Conservation (phyloP, 2,888 invertebrate species). For the Germaria angustata region DNA sequence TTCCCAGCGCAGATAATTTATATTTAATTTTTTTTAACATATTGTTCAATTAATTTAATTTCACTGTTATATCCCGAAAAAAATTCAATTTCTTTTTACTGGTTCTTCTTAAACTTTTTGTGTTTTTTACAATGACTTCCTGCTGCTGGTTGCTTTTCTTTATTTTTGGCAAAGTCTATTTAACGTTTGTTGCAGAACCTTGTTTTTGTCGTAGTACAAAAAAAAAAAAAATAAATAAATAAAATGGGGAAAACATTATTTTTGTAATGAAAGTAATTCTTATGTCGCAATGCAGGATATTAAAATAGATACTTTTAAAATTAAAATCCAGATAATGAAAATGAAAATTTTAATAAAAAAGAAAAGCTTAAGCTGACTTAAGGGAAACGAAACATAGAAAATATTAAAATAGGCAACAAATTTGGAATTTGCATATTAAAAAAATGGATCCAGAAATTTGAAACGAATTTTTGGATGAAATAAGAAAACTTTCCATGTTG, state of each 20-base stretch:
- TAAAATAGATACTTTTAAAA: slow-evolving; percentile 46
- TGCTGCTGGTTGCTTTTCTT: neutral
- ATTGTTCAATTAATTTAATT: slow-evolving; percentile 31
- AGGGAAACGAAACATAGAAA: no score
- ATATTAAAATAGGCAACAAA: neutral
- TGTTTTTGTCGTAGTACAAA: neutral
- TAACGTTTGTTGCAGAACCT: neutral
- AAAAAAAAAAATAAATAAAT: neutral
- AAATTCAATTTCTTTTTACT: neutral
- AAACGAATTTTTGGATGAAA: no score
- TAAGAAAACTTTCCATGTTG: no score
- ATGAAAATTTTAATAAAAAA: neutral
- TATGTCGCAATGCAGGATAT: slow-evolving; percentile 58
- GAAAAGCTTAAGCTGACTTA: no score
- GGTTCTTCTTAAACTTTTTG: neutral
- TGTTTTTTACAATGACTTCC: slow-evolving; percentile 11
- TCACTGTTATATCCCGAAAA: neutral
- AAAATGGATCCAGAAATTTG: no score
- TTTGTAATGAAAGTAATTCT: slow-evolving; percentile 37
- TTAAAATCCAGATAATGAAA: slow-evolving; percentile 25
- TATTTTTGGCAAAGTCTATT: slow-evolving; percentile 46
- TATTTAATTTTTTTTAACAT: neutral
- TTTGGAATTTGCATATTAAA: neutral
- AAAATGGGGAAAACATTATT: neutral
- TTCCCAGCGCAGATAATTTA: neutral